Base-by-base conservation (phyloP, 2,113 vertebrate species). In the Heloderma charlesbogerti region DNA sequence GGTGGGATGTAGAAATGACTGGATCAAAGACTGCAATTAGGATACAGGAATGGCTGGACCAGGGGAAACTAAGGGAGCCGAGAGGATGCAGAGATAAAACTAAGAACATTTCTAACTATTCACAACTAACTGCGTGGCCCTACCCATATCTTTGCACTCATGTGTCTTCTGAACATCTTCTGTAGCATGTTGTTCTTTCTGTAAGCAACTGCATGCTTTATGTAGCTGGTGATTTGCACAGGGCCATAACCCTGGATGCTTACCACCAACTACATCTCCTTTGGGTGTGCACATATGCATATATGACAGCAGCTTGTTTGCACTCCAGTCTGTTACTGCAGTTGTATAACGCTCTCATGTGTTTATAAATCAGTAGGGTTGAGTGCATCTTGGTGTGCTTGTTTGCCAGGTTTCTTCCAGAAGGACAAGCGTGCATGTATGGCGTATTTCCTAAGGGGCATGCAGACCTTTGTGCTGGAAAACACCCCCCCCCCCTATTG, bases 381-480 rank as follows among this genome's bases (percentile, higher is more conserved):
- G 74, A 9, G 40, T 37, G 27, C 2, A 78, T 79, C 69, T n/a
- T 5, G 13, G 51, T 75, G 80, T 25, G 18, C 84, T 86, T 54
- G 45, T 8, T 43, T 54, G 74, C 51, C 74, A 69, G 6, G 27
- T 79, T 80, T 31, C 75, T 86, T 37, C 31, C 22, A 37, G 9
- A 54, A 71, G 27, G 9, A 69, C 22, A 48, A 20, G 40, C 1
- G 40, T 71, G 78, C 29, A 20, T 1, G 13, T 27, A 16, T 51
- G 34, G 16, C 37, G 13, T 27, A 51, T 89, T 81, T 71, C 88
- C 88, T 81, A 54, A 89, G 88, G 88, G 88, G 66, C 71, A 45
- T 27, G 34, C 63, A 89, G 88, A 81, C 78, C 78, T 82, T 89
- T 89, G 22, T 74, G 88, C 79, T 3, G n/a, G 12, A 12, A 67